These are phyloP conservation scores for Pseudorhiza aurosa DNA, from an alignment of 30 jellyfish, hydroid and myxozoan species.

Conservation along the genomic window DNA sequence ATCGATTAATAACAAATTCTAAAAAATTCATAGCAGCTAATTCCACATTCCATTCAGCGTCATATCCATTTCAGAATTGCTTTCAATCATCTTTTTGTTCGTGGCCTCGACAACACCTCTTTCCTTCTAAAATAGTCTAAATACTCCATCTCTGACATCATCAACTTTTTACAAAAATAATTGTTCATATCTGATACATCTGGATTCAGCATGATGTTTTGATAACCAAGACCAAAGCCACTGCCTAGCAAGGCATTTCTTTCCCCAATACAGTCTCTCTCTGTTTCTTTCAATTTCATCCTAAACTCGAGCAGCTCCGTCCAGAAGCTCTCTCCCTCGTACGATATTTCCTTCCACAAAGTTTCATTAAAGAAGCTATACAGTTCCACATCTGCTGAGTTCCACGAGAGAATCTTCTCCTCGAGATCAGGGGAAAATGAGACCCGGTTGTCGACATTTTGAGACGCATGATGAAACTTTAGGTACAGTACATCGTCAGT, in stretches of 20 bases:
- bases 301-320: constrained; percentile 77
- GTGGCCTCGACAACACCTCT: constrained; percentile 72
- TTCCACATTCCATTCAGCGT: too few relatives aligned
- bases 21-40: too few relatives aligned
- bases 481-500: constrained; percentile 85
- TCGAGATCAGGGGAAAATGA: constrained; percentile 63
- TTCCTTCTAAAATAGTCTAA: constrained; percentile 88
- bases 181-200: constrained; percentile 76
- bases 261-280: constrained; percentile 80
- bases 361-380: constrained; percentile 85
- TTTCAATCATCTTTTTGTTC: constrained; percentile 23
- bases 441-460: constrained; percentile 67
- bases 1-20: too few relatives aligned
- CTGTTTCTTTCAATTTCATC: constrained; percentile 43
- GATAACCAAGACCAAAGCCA: constrained; percentile 39
- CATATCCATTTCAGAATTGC: too few relatives aligned
- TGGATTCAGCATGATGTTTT: constrained; percentile 55
- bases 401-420: constrained; percentile 74
- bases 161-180: constrained; percentile 85
- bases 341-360: constrained; percentile 88
- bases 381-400: constrained; percentile 83
- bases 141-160: constrained; percentile 84
- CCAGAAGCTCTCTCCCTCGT: constrained; percentile 93
- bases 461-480: constrained; percentile 75
- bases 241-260: constrained; percentile 24